Evolutionary conservation across 2,797 vertebrate species (phyloP).

Genomic region (Telmatherina bonti): DNA sequence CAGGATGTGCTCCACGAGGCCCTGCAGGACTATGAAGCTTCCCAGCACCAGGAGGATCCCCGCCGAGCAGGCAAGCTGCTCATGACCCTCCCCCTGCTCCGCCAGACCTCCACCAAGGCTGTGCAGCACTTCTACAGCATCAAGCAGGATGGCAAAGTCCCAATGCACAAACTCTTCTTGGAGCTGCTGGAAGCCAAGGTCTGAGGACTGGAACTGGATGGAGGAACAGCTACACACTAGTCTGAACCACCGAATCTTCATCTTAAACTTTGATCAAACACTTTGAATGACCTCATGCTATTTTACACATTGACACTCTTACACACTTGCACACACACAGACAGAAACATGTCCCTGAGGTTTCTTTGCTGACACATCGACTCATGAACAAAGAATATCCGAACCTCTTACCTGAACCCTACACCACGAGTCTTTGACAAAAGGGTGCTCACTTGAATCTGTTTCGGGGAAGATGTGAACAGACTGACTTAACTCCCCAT

Average conservation of each 20-base stretch:
- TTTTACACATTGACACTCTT: conserved; percentile 61
- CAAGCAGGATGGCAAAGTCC: conserved; percentile 99
- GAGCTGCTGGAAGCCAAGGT: conserved; percentile 99
- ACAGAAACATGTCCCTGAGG: conserved; percentile 48
- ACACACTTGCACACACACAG: conserved; percentile 36
- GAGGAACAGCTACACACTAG: conserved; percentile 51
- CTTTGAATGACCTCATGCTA: conserved; percentile 74
- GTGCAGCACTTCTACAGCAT: conserved; percentile 99
- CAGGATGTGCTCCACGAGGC: conserved; percentile 99
- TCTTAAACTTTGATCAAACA: conserved; percentile 66
- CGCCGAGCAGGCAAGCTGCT: conserved; percentile 97
- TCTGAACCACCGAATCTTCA: conserved; percentile 52
- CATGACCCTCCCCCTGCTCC: conserved; percentile 97
- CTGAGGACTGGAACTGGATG: conserved; percentile 79
- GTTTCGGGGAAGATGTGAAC: conserved; percentile 61
- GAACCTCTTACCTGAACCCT: conserved; percentile 54
- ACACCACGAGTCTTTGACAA: conserved; percentile 53
- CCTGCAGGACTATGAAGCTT: conserved; percentile 97
- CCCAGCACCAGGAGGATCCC: conserved; percentile 96
- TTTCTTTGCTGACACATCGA: conserved; percentile 55
- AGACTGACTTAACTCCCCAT: conserved; percentile 56
- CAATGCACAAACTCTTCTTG: conserved; percentile 99
- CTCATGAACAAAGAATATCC: conserved; percentile 49
- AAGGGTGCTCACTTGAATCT: conserved; percentile 58
- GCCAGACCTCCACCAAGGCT: conserved; percentile 98